Evolutionary conservation across 2,113 vertebrate species (phyloP).

Genomic region (Microcebus griseorufus): DNA sequence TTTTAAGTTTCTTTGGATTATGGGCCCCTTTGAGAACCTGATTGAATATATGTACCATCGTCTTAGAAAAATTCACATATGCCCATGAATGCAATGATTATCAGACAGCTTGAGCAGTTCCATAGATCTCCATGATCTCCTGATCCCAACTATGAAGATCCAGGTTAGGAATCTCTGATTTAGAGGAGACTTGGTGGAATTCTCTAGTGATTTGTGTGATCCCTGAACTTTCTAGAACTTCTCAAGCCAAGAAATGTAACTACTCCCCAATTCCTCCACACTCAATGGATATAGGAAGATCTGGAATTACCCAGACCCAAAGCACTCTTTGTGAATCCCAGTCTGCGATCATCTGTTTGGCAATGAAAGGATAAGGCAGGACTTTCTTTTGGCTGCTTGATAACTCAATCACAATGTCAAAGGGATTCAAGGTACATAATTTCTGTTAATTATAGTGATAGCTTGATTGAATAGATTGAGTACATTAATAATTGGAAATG

Average conservation of each 20-base stretch:
- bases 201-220: neutral
- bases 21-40: neutral
- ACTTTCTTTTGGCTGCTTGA: neutral
- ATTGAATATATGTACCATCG: neutral
- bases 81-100: neutral
- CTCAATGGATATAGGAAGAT: neutral
- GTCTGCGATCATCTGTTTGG: neutral
- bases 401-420: neutral
- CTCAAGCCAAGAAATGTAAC: neutral
- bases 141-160: neutral
- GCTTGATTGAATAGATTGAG: neutral
- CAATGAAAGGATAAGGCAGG: neutral
- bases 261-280: neutral
- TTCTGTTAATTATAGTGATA: neutral
- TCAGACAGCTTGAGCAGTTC: neutral
- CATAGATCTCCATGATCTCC: neutral
- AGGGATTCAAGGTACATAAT: neutral
- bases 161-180: neutral
- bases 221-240: neutral
- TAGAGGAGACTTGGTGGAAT: neutral
- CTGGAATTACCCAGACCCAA: neutral
- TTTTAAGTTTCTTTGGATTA: conserved; percentile 18
- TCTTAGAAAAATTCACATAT: neutral
- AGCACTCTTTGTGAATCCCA: neutral
- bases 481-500: conserved; percentile 1